Evolutionary conservation across 2,888 invertebrate genomes (phyloP).

Genomic region (Apeira syringaria): DNA sequence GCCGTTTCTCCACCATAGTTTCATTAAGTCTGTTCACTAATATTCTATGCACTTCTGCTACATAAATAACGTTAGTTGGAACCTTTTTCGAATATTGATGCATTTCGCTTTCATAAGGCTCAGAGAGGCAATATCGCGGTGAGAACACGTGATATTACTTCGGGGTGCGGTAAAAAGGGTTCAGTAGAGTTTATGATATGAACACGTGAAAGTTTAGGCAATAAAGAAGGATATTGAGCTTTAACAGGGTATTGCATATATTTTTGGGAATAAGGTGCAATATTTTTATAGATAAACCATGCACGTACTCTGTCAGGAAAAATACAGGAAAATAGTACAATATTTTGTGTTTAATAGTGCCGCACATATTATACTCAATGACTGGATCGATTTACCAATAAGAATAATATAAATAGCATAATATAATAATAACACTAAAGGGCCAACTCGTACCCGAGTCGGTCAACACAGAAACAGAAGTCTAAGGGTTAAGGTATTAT

Average conservation of each 20-base stretch:
- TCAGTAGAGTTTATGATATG: slow-evolving; percentile 23
- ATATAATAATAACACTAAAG: too few species aligned
- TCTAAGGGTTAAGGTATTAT: too few species aligned
- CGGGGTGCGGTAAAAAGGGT: slow-evolving; percentile 18
- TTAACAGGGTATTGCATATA: slow-evolving; percentile 6
- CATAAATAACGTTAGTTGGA: slow-evolving; percentile 25
- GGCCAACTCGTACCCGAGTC: too few species aligned
- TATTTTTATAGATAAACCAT: too few species aligned
- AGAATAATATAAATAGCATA: too few species aligned
- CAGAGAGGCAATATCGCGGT: slow-evolving; percentile 18
- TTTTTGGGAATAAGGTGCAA: too few species aligned
- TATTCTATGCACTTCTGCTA: slow-evolving; percentile 9
- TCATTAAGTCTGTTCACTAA: background rate
- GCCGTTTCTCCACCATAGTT: background rate
- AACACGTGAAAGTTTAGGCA: slow-evolving; percentile 23
- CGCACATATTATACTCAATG: too few species aligned
- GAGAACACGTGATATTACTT: slow-evolving; percentile 24
- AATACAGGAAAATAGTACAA: too few species aligned
- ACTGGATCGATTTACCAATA: too few species aligned
- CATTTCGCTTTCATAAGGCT: slow-evolving; percentile 19
- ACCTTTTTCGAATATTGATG: slow-evolving; percentile 28
- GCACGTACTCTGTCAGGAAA: too few species aligned
- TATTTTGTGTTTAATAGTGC: too few species aligned
- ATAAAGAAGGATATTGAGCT: slow-evolving; percentile 15
- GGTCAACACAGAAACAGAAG: too few species aligned